A percentile compares a stretch with the other conserved stretches of the same genome.
phyloP scores from a whole-genome alignment of 2,113 vertebrate genomes.

The Triplophysa tibetana region DNA sequence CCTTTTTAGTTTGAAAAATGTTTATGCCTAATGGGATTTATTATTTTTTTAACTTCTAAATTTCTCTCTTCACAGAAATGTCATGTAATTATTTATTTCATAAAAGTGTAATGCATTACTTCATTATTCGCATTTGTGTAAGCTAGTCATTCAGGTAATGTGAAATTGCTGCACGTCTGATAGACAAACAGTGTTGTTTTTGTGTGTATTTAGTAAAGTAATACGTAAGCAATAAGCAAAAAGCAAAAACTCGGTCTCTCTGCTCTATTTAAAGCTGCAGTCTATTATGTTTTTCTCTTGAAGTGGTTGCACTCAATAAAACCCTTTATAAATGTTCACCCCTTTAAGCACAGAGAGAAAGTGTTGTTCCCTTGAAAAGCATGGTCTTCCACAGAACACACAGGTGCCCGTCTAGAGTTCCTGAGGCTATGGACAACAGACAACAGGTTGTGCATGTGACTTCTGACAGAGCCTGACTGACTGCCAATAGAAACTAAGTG shows the following conservation, averaged over 20 bases:
- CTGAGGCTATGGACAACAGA: conserved; percentile 15
- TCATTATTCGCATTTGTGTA: not conserved
- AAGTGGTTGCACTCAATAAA: conserved; percentile 37
- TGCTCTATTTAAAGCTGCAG: not conserved
- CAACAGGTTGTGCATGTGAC: conserved; percentile 1
- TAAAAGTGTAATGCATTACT: not conserved
- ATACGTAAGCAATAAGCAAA: not conserved
- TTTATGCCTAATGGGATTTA: conserved; percentile 17
- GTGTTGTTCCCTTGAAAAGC: not conserved
- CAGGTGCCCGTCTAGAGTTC: conserved; percentile 25
- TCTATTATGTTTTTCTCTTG: conserved; percentile 23
- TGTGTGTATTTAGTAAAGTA: not conserved
- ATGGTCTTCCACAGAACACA: conserved; percentile 11
- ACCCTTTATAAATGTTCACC: conserved; percentile 22
- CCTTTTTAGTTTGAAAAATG: conserved; percentile 16
- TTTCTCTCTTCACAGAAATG: conserved; percentile 4
- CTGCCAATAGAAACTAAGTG: not conserved
- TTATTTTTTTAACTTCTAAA: conserved; percentile 38
- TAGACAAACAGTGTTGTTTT: not conserved
- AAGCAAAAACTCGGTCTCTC: not conserved
- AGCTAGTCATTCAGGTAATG: not conserved
- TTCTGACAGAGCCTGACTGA: conserved; percentile 9
- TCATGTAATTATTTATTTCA: not conserved
- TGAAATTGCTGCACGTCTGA: not conserved
- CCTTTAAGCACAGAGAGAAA: conserved; percentile 8